Base-by-base conservation (phyloP, 2,113 vertebrate genomes). In the Meleagris gallopavo region DNA sequence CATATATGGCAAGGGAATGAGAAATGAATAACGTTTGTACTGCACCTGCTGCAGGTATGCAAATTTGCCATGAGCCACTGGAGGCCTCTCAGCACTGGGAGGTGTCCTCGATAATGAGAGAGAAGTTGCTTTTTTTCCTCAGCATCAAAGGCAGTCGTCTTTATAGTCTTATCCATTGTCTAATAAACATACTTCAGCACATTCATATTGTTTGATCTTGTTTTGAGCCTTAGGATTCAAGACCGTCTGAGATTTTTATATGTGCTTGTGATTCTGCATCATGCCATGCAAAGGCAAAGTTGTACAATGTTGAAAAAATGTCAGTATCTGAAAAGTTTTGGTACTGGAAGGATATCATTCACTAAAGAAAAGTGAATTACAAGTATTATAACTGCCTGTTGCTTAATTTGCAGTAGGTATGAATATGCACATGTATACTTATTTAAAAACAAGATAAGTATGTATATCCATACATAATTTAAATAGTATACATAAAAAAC, bases 91-190 rank as follows among this genome's bases (percentile, higher is more conserved):
- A 4, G 3, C 60, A 20, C 79, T 32, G 64, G 45, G 86, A 93
- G 15, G 9, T 77, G 83, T 84, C 89, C 86, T 89, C 93, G 57
- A 22, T 75, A 92, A 64, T 0, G 64, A 85, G 27, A 54, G 38
- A 70, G 30, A 67, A 78, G 81, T 48, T 70, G 13, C 8, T 84
- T 48, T 79, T 89, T 78, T 13, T 7, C 10, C 10, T 10, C 36
- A 48, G 70, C 84, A 87, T 94, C 87, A 95, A 96, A 95, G 81
- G 20, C 2, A 87, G 9, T 50, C 21, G 61, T 61, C n/a, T 72
- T 83, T 74, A 43, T 65, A 52, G 13, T 48, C 13, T 86, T 64
- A 38, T 62, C 14, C 4, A 29, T 19, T 5, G 36, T 30, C 50
- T 85, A 22, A 85, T 27, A 57, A 79, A 61, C 27, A 57, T 1